These are phyloP conservation scores for Sialia sialis DNA, from an alignment of 2,113 vertebrate genomes.

Conservation along the genomic window DNA sequence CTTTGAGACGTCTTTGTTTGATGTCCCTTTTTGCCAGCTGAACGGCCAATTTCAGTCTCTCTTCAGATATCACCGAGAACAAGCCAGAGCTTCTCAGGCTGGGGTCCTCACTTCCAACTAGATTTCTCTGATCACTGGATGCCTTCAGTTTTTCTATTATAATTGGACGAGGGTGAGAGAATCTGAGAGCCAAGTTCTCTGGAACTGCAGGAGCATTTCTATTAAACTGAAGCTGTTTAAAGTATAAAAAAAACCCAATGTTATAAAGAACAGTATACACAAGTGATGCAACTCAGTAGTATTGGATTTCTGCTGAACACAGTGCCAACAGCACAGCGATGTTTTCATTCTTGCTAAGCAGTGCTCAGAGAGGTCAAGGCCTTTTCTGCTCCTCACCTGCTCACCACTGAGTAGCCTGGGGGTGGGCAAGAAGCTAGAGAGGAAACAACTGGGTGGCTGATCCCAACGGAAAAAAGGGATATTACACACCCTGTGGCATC, in stretches of 20 bases:
- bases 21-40: slow-evolving; percentile 86
- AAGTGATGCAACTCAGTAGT: neutral
- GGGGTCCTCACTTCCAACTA: neutral
- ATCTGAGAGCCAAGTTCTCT: slow-evolving; percentile 76
- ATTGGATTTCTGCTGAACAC: neutral
- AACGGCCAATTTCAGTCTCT: slow-evolving; percentile 82
- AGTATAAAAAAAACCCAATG: neutral
- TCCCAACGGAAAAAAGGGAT: neutral
- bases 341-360: neutral
- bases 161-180: slow-evolving; percentile 78
- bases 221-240: slow-evolving; percentile 85
- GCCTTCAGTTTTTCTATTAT: slow-evolving; percentile 84
- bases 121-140: neutral
- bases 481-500: neutral
- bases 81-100: slow-evolving; percentile 67
- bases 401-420: neutral
- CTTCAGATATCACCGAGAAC: slow-evolving; percentile 87
- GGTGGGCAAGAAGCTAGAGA: neutral
- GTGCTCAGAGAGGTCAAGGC: neutral
- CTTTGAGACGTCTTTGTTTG: slow-evolving; percentile 70
- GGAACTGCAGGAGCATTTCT: slow-evolving; percentile 68
- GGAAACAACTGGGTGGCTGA: neutral
- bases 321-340: neutral
- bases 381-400: neutral
- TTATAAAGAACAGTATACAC: neutral